Evolutionary conservation across 2,113 vertebrate species (phyloP), one percentile per base, ranked within the genome.

Genomic region (Manacus vitellinus): DNA sequence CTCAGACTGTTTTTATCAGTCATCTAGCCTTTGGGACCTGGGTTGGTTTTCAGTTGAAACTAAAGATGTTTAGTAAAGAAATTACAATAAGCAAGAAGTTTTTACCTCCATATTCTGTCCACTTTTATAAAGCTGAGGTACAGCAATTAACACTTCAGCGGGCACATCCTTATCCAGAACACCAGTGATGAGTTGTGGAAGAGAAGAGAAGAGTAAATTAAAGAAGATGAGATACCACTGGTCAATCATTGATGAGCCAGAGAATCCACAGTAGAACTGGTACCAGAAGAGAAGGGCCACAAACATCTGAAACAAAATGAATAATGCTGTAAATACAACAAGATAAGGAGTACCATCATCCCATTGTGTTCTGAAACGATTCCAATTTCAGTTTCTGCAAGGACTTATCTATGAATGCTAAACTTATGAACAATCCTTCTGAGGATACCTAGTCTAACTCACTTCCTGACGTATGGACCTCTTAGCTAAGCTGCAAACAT

Each of bases 171-270:
- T 99, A 97, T 99, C 99, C 94, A 99, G 98, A 44, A 99, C 99
- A 85, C 99, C 99, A 62, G 99, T 99, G 97, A 99, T 97, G 59
- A 99, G 98, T 98, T 99, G 99, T 75, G 99, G 99, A 92, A 99
- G 99, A 25, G 99, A 99, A 3, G 99, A 99, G 98, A 99, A 99
- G 97, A 99, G 96, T 96, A 99, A 98, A 97, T 99, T 99, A 95
- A 99, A 99, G 98, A 99, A 99, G 97, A 99, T 99, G 77, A 99
- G 98, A 93, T 99, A 99, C 99, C 99, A 99, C 97, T 99, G 99
- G 97, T 99, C 99, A 41, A 99, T 98, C 99, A 99, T 99, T 70
- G 99, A 95, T 0, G 99, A 99, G 8, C 99, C 99, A 6, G 99
- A 99, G 98, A 99, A 99, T 8, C 99, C 99, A 2, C 99, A 99